phyloP scores from a whole-genome alignment of 2,888 invertebrate species.

The Lasioglossum leucozonium region DNA sequence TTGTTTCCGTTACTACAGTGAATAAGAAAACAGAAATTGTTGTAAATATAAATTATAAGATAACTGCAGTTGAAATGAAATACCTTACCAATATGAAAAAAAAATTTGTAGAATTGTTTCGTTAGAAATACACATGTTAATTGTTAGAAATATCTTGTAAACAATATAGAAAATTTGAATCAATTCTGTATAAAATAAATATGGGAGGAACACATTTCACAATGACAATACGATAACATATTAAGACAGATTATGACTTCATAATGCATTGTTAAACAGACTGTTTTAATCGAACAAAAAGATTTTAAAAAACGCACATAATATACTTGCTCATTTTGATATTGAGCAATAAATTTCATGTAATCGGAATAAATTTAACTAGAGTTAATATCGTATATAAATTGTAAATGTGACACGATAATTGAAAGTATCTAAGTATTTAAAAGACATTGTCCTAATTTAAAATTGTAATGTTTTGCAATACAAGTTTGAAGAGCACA shows the following conservation, averaged over 20 bases:
- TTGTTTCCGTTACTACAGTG: constrained; percentile 3
- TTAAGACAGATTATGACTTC: constrained; percentile 32
- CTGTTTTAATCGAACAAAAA: constrained; percentile 21
- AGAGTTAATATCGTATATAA: constrained; percentile 37
- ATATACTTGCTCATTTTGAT: constrained; percentile 26
- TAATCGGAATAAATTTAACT: constrained; percentile 22
- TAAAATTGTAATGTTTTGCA: constrained; percentile 15
- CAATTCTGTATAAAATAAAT: constrained; percentile 23
- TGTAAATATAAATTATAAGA: not conserved
- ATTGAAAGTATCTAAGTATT: constrained; percentile 41
- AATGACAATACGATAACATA: constrained; percentile 66
- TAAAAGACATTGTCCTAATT: constrained; percentile 25
- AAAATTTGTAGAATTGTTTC: constrained; percentile 27
- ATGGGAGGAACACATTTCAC: constrained; percentile 55
- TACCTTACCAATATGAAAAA: constrained; percentile 9
- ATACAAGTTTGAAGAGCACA: constrained; percentile 12
- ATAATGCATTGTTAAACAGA: constrained; percentile 18
- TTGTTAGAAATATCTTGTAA: constrained; percentile 20
- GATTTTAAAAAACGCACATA: constrained; percentile 11
- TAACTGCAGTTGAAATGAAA: not conserved
- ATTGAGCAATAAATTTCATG: constrained; percentile 52
- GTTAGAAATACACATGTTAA: constrained; percentile 17
- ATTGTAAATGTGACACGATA: constrained; percentile 46
- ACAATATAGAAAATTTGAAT: constrained; percentile 25
- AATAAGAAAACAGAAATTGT: not conserved